Conservation (phyloP, 2,113 vertebrate species). For the Pomatostomus ruficeps region DNA sequence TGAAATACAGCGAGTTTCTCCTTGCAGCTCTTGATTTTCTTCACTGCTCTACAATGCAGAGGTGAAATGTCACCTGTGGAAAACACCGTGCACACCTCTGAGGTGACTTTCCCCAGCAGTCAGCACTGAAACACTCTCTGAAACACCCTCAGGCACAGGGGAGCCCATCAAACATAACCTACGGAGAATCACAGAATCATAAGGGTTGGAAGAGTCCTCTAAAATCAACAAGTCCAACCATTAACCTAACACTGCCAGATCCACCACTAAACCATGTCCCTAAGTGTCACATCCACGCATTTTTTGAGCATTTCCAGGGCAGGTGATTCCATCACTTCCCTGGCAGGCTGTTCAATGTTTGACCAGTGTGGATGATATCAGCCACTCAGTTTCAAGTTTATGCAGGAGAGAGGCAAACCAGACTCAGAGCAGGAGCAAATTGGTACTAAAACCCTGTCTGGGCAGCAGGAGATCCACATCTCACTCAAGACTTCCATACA, state of each 20-base stretch:
- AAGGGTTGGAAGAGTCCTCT: background rate
- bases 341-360: background rate
- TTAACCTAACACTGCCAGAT: background rate
- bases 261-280: background rate
- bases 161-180: background rate
- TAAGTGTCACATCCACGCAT: background rate
- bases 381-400: background rate
- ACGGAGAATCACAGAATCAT: background rate
- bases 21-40: background rate
- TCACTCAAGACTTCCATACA: background rate
- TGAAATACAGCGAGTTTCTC: background rate
- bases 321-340: background rate
- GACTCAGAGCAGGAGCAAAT: background rate
- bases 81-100: background rate
- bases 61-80: background rate
- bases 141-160: too few species aligned
- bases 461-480: background rate
- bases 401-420: background rate
- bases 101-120: background rate
- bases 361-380: fast-evolving
- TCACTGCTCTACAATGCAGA: background rate
- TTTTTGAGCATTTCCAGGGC: background rate
- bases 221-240: background rate
- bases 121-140: background rate
- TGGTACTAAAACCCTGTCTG: background rate